Base-by-base conservation (phyloP, 1,140 invertebrate genomes). In the Drosophila baimaii region DNA sequence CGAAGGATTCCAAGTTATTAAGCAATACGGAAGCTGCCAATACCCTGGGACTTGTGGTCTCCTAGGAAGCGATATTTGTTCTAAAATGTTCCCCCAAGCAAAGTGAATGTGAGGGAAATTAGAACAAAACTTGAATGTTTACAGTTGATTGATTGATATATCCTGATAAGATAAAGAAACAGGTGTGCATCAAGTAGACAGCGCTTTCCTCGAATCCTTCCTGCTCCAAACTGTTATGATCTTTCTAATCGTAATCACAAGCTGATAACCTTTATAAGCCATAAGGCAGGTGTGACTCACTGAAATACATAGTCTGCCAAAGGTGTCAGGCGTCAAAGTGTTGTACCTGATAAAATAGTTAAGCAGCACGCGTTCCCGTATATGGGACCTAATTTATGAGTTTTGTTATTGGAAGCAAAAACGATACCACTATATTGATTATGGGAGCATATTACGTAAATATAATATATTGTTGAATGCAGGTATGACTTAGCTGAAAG, bases 1-100 rank as follows among this genome's bases (percentile, higher is more conserved):
- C 41, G 56, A 79, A 39, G 64, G 62, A 56, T 56, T 17, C 65
- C 41, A 49, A 46, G n/a, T n/a, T 33, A 52, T 12, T 9, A 21
- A 2, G 13, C 19, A 5, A 6, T 54, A 2, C 19, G 31, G 59
- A 54, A 41, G 9, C 13, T 5, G 3, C 12, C 25, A 19, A 31
- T 54, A 63, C 47, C 59, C 59, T 63, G 2, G 47, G 12, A 9
- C 27, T 2, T n/a, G 13, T 37, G 9, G 5, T 2, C 9, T 15
- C 27, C 25, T 21, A 23, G 3, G 2, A 51, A 17, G 12, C 10
- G 12, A 9, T 31, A 31, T 31, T 31, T 8, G 8, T 8, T 31
- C n/a, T 31, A 31, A 31, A 8, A 31, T n/a, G 9, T 10, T 31
- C 4, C 1, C 8, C 9, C 10, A 31, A 12, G 10, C n/a, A n/a